Conservation (phyloP, 2,888 invertebrate genomes). For the Pandemis corylana region DNA sequence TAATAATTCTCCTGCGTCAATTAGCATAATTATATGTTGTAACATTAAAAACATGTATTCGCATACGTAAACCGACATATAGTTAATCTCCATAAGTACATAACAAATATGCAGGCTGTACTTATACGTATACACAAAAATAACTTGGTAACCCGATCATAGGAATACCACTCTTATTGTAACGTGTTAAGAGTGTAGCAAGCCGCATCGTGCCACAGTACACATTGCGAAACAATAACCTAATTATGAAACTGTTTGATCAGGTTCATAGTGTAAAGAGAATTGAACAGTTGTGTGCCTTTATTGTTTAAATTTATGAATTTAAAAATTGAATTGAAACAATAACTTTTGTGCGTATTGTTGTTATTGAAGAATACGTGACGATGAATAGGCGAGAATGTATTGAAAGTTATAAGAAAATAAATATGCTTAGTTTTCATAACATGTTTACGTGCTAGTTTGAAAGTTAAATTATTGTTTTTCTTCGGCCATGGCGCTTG, state of each 20-base stretch:
- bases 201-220: slow-evolving; percentile 17
- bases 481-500: too few species aligned
- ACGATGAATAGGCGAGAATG: background rate
- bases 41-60: slow-evolving; percentile 55
- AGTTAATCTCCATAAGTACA: slow-evolving; percentile 56
- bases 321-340: slow-evolving; percentile 36
- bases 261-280: slow-evolving; percentile 30
- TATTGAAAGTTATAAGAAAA: slow-evolving; percentile 1
- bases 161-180: background rate
- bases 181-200: background rate
- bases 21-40: slow-evolving; percentile 61
- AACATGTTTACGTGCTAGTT: background rate
- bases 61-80: slow-evolving; percentile 54
- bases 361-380: background rate
- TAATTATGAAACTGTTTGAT: slow-evolving; percentile 59
- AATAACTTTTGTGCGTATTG: slow-evolving; percentile 26
- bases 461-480: background rate
- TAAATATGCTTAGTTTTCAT: background rate
- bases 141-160: too few species aligned
- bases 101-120: background rate
- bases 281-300: background rate
- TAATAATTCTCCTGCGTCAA: slow-evolving; percentile 57
- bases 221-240: slow-evolving; percentile 61
- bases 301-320: slow-evolving; percentile 35
- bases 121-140: background rate